Conservation (phyloP, 2,888 invertebrate species). For the Drosophila pseudotakahashii region DNA sequence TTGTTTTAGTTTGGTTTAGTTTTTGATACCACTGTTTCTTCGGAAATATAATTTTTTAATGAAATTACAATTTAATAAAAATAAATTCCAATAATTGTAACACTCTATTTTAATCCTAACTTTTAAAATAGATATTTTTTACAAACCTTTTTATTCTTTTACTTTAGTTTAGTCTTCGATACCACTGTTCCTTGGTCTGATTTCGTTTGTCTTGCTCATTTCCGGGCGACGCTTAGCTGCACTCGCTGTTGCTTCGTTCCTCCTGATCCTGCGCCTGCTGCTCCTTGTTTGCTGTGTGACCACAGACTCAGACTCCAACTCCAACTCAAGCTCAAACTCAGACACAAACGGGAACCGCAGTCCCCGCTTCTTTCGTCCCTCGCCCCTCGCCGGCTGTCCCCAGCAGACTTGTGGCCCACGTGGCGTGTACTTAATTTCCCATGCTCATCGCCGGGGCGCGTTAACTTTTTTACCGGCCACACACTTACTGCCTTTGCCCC, state of each 20-base stretch:
- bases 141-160: no score
- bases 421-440: slow-evolving; percentile 75
- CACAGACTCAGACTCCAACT: slow-evolving; percentile 33
- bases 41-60: no score
- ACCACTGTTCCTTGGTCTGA: slow-evolving; percentile 12
- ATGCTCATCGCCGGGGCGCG: slow-evolving; percentile 60
- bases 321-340: slow-evolving; percentile 17
- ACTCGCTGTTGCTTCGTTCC: slow-evolving; percentile 26
- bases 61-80: no score
- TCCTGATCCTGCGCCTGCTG: slow-evolving; percentile 16
- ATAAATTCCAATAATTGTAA: no score
- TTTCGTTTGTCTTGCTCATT: slow-evolving; percentile 56
- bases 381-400: slow-evolving; percentile 47
- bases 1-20: no score
- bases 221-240: slow-evolving; percentile 53
- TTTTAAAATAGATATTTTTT: not conserved
- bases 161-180: not conserved
- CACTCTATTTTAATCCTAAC: no score
- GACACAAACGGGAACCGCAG: slow-evolving; percentile 27
- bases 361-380: not conserved
- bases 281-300: slow-evolving; percentile 48
- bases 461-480: slow-evolving; percentile 56
- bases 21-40: slow-evolving; percentile 11
- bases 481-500: slow-evolving; percentile 27
- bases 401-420: slow-evolving; percentile 69